Evolutionary conservation across 2,888 invertebrate genomes (phyloP).

Genomic region (Unio pictorum): DNA sequence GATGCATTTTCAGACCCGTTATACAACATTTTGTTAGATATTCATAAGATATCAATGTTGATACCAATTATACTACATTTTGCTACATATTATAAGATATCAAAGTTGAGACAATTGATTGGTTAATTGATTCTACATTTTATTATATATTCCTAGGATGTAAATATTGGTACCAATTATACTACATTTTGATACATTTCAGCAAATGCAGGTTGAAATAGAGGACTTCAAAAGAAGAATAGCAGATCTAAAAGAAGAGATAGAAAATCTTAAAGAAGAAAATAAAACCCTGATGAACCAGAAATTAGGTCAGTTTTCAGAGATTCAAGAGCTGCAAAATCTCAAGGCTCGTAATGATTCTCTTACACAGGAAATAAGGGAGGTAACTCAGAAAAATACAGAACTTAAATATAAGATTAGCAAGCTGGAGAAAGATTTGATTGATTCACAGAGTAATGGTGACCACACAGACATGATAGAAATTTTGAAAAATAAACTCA

Average conservation of each 20-base stretch:
- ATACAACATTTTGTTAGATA: no score
- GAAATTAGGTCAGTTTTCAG: conserved; percentile 34
- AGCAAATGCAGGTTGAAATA: conserved; percentile 36
- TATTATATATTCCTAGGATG: no score
- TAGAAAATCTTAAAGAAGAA: conserved; percentile 36
- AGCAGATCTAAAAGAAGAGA: conserved; percentile 36
- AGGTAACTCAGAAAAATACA: conserved; percentile 54
- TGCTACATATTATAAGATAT: neutral
- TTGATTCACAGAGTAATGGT: conserved; percentile 38
- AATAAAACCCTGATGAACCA: conserved; percentile 35
- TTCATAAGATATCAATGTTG: no score
- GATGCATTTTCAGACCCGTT: no score
- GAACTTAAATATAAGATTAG: conserved; percentile 50
- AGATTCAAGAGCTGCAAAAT: conserved; percentile 41
- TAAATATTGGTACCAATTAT: no score
- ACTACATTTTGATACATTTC: conserved; percentile 5
- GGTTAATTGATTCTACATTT: no score
- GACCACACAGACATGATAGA: conserved; percentile 52
- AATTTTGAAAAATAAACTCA: conserved; percentile 44
- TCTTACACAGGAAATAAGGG: conserved; percentile 48
- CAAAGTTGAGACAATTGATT: no score
- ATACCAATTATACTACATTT: neutral
- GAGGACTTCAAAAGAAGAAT: conserved; percentile 35
- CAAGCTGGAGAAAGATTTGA: conserved; percentile 45
- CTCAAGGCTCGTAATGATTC: conserved; percentile 38